phyloP scores from a whole-genome alignment of 2,113 vertebrate species.

The Oreochromis aureus region DNA sequence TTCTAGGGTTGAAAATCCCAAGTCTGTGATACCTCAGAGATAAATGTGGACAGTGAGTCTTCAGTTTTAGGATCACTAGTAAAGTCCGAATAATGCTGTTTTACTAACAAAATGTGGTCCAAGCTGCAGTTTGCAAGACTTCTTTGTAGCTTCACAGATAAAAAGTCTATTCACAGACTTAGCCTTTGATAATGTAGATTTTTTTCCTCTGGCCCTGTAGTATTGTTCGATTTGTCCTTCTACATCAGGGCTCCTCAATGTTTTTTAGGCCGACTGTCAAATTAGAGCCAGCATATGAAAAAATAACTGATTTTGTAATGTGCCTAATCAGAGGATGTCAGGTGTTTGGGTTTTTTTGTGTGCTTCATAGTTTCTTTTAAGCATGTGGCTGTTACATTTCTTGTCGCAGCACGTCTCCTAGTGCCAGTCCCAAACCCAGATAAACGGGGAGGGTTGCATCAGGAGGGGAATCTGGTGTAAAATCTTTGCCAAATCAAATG shows the following conservation, averaged over 20 bases:
- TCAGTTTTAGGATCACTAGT: neutral
- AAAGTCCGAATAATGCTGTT: neutral
- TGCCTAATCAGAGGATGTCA: neutral
- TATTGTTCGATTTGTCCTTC: neutral
- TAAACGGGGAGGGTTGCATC: neutral
- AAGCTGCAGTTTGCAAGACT: neutral
- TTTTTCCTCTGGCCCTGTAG: neutral
- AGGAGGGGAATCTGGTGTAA: neutral
- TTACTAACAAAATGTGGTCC: neutral
- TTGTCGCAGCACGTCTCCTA: neutral
- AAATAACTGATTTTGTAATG: accelerated
- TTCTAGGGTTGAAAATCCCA: neutral
- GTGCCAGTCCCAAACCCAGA: neutral
- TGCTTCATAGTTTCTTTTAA: neutral
- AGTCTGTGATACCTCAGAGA: neutral
- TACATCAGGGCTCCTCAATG: neutral
- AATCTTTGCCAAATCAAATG: neutral
- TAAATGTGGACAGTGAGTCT: neutral
- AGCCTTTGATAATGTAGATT: neutral
- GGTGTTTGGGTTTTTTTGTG: accelerated
- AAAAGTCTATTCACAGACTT: neutral
- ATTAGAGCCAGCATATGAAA: neutral
- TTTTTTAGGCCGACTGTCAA: neutral
- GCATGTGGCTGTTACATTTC: neutral
- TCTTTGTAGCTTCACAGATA: neutral